Conservation (phyloP, 2,888 invertebrate genomes). For the Melieria crassipennis region DNA sequence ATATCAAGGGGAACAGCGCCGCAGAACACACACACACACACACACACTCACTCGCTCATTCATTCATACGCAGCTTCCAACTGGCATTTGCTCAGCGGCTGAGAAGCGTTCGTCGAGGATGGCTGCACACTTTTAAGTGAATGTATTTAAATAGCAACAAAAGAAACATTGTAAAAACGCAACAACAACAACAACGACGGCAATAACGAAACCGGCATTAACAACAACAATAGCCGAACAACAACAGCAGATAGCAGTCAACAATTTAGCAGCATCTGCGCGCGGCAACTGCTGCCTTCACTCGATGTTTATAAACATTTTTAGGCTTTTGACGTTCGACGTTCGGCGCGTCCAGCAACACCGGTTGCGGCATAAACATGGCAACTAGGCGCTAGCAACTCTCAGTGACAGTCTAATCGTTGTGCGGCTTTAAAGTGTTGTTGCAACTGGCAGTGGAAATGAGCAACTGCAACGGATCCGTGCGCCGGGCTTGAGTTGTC, state of each 20-base stretch:
- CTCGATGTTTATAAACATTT: constrained; percentile 29
- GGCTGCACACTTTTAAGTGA: constrained; percentile 15
- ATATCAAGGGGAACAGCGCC: too few species aligned
- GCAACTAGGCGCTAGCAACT: constrained; percentile 23
- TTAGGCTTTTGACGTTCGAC: neutral
- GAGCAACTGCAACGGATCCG: neutral
- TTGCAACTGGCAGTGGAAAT: neutral
- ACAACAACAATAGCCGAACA: constrained; percentile 1
- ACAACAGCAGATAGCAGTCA: neutral
- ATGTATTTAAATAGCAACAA: constrained; percentile 8
- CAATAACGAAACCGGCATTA: neutral
- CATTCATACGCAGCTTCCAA: neutral
- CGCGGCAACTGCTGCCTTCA: constrained; percentile 5
- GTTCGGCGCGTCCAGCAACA: neutral
- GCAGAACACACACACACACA: too few species aligned
- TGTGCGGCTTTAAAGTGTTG: constrained; percentile 32
- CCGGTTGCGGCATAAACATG: constrained; percentile 20
- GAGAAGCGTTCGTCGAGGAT: constrained; percentile 23
- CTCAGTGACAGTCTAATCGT: constrained; percentile 46
- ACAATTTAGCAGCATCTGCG: neutral
- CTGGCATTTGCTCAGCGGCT: neutral
- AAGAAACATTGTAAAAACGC: constrained; percentile 3
- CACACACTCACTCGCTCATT: too few species aligned
- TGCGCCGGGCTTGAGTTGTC: neutral
- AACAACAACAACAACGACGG: constrained; percentile 7